A percentile compares a stretch with the other conserved stretches of the same genome.
phyloP scores from a whole-genome alignment of 1,140 invertebrate species.

The Idris sp. region DNA sequence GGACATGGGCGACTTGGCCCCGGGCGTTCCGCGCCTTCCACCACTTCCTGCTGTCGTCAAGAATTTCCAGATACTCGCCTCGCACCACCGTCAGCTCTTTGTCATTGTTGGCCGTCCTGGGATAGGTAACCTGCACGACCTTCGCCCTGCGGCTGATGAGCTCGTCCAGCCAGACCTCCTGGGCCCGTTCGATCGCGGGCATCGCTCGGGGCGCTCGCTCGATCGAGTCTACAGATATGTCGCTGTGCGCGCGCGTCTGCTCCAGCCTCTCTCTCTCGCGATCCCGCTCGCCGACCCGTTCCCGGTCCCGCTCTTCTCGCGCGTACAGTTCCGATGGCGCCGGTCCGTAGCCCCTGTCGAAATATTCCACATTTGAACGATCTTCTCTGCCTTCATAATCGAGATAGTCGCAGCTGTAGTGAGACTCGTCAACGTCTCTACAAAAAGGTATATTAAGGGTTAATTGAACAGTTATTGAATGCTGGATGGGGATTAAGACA shows the following conservation, averaged over 20 bases:
- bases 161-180: conserved; percentile 86
- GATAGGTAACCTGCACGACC: conserved; percentile 95
- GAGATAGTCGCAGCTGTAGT: conserved; percentile 81
- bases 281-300: conserved; percentile 22
- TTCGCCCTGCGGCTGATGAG: conserved; percentile 86
- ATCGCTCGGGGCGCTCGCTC: conserved; percentile 80
- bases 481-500: conserved; percentile 2
- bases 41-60: conserved; percentile 98
- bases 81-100: conserved; percentile 97
- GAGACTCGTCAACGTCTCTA: conserved; percentile 77
- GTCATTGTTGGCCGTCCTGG: conserved; percentile 97
- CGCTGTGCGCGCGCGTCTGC: conserved; percentile 81
- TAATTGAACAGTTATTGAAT: conserved; percentile 41
- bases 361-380: conserved; percentile 75
- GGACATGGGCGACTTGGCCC: conserved; percentile 94
- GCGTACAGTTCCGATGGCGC: conserved; percentile 75
- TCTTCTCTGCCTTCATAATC: conserved; percentile 79
- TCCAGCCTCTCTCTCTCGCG: conserved; percentile 65
- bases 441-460: conserved; percentile 45
- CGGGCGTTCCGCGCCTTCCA: conserved; percentile 96
- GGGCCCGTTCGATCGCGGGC: conserved; percentile 73
- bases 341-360: conserved; percentile 77
- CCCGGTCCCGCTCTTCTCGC: conserved; percentile 71
- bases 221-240: conserved; percentile 88
- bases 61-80: conserved; percentile 95